Evolutionary conservation across 2,888 invertebrate genomes (phyloP), one percentile per base, ranked within the genome.

Genomic region (Thymelicus sylvestris): DNA sequence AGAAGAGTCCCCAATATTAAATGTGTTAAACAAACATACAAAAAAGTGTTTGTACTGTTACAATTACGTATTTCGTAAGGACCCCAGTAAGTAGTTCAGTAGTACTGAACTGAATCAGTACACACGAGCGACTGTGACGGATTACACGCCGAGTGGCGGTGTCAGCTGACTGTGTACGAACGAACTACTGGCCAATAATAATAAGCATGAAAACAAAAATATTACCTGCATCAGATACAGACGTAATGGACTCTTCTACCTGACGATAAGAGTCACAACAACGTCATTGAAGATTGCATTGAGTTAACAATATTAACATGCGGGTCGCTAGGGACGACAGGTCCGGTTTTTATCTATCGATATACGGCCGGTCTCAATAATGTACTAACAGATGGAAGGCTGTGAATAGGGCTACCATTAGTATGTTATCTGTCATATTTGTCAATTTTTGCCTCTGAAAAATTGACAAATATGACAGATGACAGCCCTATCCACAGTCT

Each of bases 241-340:
- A 24, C 41, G 50, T 39, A 74, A 72, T 69, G 57, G 50, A 66
- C 50, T 74, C 67, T 77, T 72, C 57, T 50, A 19, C 72, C 12
- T 24, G 0, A 70, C 38, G 24, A 62, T 75, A 75, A 70, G 70
- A 24, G 19, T 7, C 48, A 63, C 47, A 48, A 60, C 48, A 31
- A 60, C 72, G 66, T 74, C 80, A 80, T 74, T 69, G 64, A 74
- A 79, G 75, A 76, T 77, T 81, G 83, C 79, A 72, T 73, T 74
- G 74, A 77, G 79, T 77, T 85, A 84, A 84, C 82, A 80, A 80
- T 82, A 85, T 83, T 83, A 85, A 83, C 80, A 88, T 86, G 85
- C 86, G 87, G 86, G 84, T 75, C 75, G 64, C 65, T 83, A 86
- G 87, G 79, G 91, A 77, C 77, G 87, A 47, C 65, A 66, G n/a